Evolutionary conservation across 2,113 vertebrate species (phyloP), one percentile per base, ranked within the genome.

Genomic region (Pluvialis apricaria): DNA sequence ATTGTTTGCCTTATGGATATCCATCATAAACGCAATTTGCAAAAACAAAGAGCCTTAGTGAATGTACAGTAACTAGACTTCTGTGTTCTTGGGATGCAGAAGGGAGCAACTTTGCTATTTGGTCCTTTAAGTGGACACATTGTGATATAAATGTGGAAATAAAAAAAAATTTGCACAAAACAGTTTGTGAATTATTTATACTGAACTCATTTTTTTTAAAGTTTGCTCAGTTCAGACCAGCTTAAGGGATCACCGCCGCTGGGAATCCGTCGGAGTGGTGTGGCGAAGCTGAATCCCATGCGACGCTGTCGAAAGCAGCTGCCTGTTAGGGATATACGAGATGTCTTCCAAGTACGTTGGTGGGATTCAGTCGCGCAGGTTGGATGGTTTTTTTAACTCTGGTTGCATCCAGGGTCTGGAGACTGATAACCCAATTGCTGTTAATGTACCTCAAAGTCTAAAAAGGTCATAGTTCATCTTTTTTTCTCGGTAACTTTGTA

Each of bases 121-220:
- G 97, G 98, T 99, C 99, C 98, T 98, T 98, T 99, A 98, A 98
- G 97, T 98, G 99, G 99, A 99, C 99, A 98, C 98, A 98, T 99
- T 99, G 98, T 99, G 98, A 99, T 99, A 99, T 98, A 99, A 98
- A 99, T 99, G 99, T 99, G 99, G 98, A 99, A 99, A 99, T 98
- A 98, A 99, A 98, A 98, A 72, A 97, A 98, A 98, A 98, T 98
- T 98, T 98, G 97, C 98, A 98, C 97, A 98, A 98, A 98, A 82
- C 92, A 76, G 95, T 87, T 93, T 96, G 96, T 96, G 95, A 90
- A 91, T 96, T 40, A 51, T 97, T 97, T 94, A 54, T 96, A 54
- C 88, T 75, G 54, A 47, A 82, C 79, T 90, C 69, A 22, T 32
- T 62, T 49, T 47, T 82, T 29, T 75, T 22, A 31, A 17, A 87